Base-by-base conservation (phyloP, 2,797 vertebrate species). In the Rhinogobio ventralis region DNA sequence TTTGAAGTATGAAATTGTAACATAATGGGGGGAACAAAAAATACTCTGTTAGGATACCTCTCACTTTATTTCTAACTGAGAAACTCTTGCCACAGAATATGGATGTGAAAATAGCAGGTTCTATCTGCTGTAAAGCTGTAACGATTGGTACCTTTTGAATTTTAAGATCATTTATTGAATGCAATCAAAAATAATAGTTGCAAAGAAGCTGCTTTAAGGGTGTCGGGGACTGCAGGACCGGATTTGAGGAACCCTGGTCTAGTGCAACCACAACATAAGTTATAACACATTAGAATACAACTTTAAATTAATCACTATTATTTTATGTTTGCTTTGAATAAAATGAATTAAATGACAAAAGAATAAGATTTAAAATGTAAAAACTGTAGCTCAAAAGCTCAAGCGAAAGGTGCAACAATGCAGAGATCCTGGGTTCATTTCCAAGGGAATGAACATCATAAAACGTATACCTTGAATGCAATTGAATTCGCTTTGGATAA, bases 1-100 rank as follows among this genome's bases (percentile, higher is more conserved):
- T 82, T 53, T 79, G 25, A 68, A 68, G 72, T 79, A 78, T 46
- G 78, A 83, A 87, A 62, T 71, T 82, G 87, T 90, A 53, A 79
- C 78, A 74, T 53, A 84, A 76, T 81, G 45, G 76, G 81, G 51
- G 30, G 23, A 49, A 45, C 25, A 0, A 28, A 28, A 49, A 33
- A 25, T 20, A 66, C 68, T 8, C 85, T 64, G 60, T 45, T 67
- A 83, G 25, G 4, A 25, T 55, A 39, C 14, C 25, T 55, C 25
- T 55, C 36, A 23, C 60, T 8, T 20, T 49, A 30, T 68, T 36
- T 78, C 62, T 46, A 14, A 53, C 25, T 49, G 23, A 36, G 7
- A 57, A 57, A n/a, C n/a, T 51, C 71, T 49, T 30, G n/a, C 14
- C 23, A 17, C 13, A 25, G 13, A 76, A 76, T 25, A 25, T 39